phyloP scores from a whole-genome alignment of 2,113 vertebrate genomes.

The Bubo scandiacus region DNA sequence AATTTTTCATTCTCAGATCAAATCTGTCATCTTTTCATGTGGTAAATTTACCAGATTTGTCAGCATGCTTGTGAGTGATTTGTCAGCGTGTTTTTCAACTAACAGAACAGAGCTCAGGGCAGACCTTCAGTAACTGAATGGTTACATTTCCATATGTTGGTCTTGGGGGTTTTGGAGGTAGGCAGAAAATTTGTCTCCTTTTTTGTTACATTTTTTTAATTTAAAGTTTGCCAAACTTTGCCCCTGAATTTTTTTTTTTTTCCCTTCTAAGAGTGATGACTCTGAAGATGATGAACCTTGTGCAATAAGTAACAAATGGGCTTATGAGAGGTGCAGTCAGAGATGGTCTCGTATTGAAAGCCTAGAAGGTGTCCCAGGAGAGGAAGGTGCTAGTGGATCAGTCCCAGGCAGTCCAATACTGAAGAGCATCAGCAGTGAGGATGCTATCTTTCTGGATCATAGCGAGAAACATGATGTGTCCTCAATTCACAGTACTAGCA shows the following conservation, averaged over 20 bases:
- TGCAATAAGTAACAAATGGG: slow-evolving; percentile 86
- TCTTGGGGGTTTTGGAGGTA: neutral
- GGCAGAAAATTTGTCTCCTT: neutral
- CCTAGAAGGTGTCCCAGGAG: neutral
- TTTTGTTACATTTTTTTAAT: neutral
- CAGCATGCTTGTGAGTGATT: neutral
- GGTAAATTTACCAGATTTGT: neutral
- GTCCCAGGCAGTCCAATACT: slow-evolving; percentile 6
- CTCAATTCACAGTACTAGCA: slow-evolving; percentile 81
- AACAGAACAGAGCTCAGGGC: neutral
- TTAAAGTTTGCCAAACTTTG: neutral
- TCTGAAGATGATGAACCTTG: slow-evolving; percentile 81
- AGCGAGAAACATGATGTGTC: slow-evolving; percentile 73
- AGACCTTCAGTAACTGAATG: neutral
- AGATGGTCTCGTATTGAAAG: slow-evolving; percentile 78
- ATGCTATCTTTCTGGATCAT: slow-evolving; percentile 20
- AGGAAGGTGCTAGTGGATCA: neutral
- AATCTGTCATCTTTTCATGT: neutral
- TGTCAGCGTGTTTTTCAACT: neutral
- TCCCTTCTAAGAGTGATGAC: slow-evolving; percentile 72
- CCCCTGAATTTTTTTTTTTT: neutral
- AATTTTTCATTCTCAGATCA: neutral
- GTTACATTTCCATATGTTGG: neutral
- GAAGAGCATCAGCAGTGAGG: neutral
- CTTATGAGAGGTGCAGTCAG: slow-evolving; percentile 73